phyloP scores from a whole-genome alignment of 2,113 vertebrate genomes.

The Plectropomus leopardus region DNA sequence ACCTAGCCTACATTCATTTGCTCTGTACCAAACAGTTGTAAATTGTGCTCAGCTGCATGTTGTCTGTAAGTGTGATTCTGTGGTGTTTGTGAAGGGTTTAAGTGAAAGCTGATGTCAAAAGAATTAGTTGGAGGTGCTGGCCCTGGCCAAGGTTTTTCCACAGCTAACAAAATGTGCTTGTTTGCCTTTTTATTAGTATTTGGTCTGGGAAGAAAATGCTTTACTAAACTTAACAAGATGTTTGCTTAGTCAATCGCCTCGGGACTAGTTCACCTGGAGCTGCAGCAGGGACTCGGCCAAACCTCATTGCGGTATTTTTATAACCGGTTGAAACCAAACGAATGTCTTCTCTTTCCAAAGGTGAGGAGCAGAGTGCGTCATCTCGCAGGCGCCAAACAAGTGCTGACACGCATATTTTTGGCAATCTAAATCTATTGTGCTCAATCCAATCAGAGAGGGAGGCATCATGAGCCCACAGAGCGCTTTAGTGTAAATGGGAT shows the following conservation, averaged over 20 bases:
- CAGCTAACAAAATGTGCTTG: background rate
- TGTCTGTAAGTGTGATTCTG: no score
- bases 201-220: background rate
- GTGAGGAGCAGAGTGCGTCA: background rate
- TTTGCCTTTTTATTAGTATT: background rate
- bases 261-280: no score
- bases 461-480: slow-evolving; percentile 29
- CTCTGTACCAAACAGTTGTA: no score
- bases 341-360: background rate
- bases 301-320: background rate
- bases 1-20: no score
- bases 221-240: background rate
- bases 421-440: slow-evolving; percentile 33
- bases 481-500: background rate
- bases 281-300: background rate
- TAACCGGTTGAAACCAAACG: background rate
- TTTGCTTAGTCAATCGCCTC: background rate
- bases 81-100: no score
- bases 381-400: background rate
- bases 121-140: background rate
- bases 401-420: slow-evolving; percentile 48
- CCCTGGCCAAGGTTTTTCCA: background rate
- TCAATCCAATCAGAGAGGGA: slow-evolving; percentile 47
- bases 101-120: background rate
- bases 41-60: no score